Conservation (phyloP, 2,797 vertebrate species). For the Syngnathus rostellatus region DNA sequence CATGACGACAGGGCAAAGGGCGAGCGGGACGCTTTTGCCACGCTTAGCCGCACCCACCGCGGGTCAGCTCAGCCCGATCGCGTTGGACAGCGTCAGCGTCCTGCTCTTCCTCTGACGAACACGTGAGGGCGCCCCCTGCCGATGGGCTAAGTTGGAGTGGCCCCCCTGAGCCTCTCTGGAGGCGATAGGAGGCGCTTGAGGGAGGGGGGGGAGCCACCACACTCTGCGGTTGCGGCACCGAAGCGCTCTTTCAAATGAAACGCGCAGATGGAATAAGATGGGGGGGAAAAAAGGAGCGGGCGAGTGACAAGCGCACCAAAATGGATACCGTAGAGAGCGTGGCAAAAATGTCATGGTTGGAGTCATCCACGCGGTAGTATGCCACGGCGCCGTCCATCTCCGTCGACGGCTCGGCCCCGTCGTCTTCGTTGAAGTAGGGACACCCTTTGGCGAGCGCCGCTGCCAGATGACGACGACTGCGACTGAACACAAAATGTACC, state of each 20-base stretch:
- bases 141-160: conserved; percentile 55
- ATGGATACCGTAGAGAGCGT: conserved; percentile 68
- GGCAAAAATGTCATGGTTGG: conserved; percentile 64
- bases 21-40: too few relatives aligned
- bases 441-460: conserved; percentile 75
- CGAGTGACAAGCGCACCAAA: too few relatives aligned
- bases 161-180: conserved; percentile 59
- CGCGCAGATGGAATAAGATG: neutral
- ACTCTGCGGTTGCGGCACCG: conserved; percentile 40
- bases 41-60: neutral
- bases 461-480: conserved; percentile 71
- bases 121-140: conserved; percentile 64
- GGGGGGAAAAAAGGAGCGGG: neutral
- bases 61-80: conserved; percentile 65
- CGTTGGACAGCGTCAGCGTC: conserved; percentile 67
- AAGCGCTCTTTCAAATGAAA: conserved; percentile 57
- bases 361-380: conserved; percentile 80
- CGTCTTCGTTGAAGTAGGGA: conserved; percentile 73
- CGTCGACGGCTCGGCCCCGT: conserved; percentile 63
- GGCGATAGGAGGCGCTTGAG: conserved; percentile 69
- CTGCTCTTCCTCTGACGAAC: conserved; percentile 77
- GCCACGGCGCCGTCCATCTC: conserved; percentile 72
- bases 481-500: conserved; percentile 47
- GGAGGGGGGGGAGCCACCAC: conserved; percentile 49
- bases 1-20: neutral